Conservation (phyloP, 2,113 vertebrate genomes). For the Phycodurus eques region DNA sequence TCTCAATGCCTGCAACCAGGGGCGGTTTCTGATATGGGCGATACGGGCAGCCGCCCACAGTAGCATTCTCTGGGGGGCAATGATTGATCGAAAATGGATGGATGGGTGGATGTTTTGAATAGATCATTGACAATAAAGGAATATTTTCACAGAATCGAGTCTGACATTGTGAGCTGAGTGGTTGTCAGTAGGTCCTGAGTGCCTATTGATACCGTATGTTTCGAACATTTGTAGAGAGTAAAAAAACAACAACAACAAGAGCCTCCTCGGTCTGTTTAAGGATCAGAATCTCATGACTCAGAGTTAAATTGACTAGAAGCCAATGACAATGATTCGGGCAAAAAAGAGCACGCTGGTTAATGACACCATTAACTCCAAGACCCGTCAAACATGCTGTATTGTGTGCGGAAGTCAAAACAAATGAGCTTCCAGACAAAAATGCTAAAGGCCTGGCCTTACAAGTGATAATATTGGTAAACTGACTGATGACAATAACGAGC, state of each 20-base stretch:
- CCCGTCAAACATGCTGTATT: conserved; percentile 8
- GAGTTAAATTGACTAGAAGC: conserved; percentile 13
- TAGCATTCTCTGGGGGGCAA: too few species aligned
- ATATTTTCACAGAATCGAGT: neutral
- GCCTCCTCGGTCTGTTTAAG: conserved; percentile 6
- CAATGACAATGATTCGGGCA: conserved; percentile 26
- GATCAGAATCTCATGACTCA: conserved; percentile 22
- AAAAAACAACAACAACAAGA: neutral
- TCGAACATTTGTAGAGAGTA: neutral
- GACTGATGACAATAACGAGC: neutral
- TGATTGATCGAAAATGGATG: too few species aligned
- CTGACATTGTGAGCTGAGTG: neutral
- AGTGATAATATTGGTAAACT: neutral
- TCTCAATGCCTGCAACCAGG: too few species aligned
- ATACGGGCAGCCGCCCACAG: too few species aligned
- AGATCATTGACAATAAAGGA: neutral
- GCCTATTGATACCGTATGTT: too few species aligned
- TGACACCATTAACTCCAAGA: conserved; percentile 4
- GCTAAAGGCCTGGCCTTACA: neutral
- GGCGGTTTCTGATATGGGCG: too few species aligned
- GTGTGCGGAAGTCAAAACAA: conserved; percentile 1
- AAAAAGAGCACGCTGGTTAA: conserved; percentile 9
- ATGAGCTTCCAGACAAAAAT: neutral
- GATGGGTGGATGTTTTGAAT: neutral
- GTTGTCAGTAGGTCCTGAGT: too few species aligned